These are phyloP conservation scores for Halyomorpha halys DNA, from an alignment of 1,140 invertebrate species.

Conservation along the genomic window DNA sequence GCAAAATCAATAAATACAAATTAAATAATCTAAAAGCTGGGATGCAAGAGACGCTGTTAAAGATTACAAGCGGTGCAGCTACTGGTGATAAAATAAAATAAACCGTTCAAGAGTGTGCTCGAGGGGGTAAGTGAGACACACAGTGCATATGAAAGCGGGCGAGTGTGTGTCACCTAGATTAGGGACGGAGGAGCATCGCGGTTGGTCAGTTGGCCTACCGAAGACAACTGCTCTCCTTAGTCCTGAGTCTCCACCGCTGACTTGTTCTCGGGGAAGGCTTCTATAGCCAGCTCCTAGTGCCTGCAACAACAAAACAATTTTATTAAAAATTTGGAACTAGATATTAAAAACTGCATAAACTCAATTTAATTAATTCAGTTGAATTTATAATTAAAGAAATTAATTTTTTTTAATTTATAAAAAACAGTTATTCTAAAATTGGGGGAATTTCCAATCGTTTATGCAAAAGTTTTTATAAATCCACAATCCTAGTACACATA, in stretches of 20 bases:
- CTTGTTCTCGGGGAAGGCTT: conserved; percentile 59
- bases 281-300: conserved; percentile 52
- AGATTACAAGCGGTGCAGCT: conserved; percentile 23
- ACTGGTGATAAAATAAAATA: background rate
- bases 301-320: conserved; percentile 38
- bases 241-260: conserved; percentile 25
- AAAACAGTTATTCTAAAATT: too few relatives aligned
- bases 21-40: background rate
- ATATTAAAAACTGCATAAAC: too few relatives aligned
- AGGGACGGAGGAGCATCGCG: conserved; percentile 72
- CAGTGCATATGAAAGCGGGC: conserved; percentile 9
- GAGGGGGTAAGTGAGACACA: conserved; percentile 1
- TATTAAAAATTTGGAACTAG: too few relatives aligned
- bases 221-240: conserved; percentile 50
- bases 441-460: too few relatives aligned
- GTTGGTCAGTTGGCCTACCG: conserved; percentile 48
- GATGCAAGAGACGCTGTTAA: conserved; percentile 20
- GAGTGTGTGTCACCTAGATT: conserved; percentile 61
- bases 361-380: too few relatives aligned
- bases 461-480: too few relatives aligned
- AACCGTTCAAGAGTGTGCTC: background rate
- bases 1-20: too few relatives aligned
- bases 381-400: too few relatives aligned
- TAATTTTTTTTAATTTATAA: too few relatives aligned
- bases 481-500: too few relatives aligned